Conservation (phyloP, 2,888 invertebrate species). For the Xylocampa areola region DNA sequence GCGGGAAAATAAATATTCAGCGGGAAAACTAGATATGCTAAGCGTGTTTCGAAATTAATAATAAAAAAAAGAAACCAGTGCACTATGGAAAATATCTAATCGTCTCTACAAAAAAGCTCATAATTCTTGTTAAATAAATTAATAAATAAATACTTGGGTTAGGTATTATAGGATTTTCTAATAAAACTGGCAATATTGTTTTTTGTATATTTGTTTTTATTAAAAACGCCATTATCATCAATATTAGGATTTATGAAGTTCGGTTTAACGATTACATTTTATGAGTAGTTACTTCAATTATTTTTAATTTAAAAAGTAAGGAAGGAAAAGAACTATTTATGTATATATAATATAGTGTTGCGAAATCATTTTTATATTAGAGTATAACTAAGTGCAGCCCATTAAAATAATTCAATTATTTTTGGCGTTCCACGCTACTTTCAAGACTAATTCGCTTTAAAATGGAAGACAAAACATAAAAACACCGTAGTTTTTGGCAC, state of each 20-base stretch:
- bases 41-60: conserved; percentile 69
- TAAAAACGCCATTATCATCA: conserved; percentile 90
- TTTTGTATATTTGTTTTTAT: conserved; percentile 89
- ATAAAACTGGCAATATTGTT: conserved; percentile 83
- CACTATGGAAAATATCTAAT: conserved; percentile 58
- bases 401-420: conserved; percentile 62
- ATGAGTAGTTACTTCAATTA: conserved; percentile 88
- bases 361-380: conserved; percentile 64
- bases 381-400: conserved; percentile 72
- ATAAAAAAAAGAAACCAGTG: conserved; percentile 66
- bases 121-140: conserved; percentile 39
- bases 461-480: conserved; percentile 60
- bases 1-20: conserved; percentile 69
- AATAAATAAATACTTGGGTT: conserved; percentile 44
- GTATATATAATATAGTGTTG: conserved; percentile 70
- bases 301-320: conserved; percentile 83
- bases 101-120: conserved; percentile 56
- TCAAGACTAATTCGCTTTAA: conserved; percentile 46
- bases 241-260: conserved; percentile 90
- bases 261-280: conserved; percentile 89
- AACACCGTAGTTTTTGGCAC: conserved; percentile 77
- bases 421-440: conserved; percentile 60
- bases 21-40: conserved; percentile 69
- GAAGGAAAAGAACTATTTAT: conserved; percentile 82
- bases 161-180: conserved; percentile 61